A percentile compares a stretch with the other conserved stretches of the same genome.
Evolutionary conservation across 2,888 invertebrate genomes (phyloP).

Genomic region (Andricus quercusramuli): DNA sequence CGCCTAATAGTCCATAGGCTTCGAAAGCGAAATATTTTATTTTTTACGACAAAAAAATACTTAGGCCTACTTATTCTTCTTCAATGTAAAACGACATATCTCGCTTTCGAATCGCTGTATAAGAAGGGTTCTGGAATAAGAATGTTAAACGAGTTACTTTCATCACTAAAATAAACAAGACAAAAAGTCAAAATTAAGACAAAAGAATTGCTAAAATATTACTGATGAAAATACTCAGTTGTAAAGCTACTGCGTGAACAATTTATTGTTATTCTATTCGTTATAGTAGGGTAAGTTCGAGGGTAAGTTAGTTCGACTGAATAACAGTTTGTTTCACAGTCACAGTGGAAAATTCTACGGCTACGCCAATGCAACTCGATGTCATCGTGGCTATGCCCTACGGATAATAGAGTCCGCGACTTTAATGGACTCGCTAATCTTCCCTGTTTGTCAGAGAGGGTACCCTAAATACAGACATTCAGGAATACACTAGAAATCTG

Average conservation of each 20-base stretch:
- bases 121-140: too few relatives aligned
- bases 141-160: too few relatives aligned
- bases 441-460: constrained; percentile 75
- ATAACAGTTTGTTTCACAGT: not conserved
- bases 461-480: constrained; percentile 54
- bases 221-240: too few relatives aligned
- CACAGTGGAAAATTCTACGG: not conserved
- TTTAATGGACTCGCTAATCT: constrained; percentile 79
- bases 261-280: not conserved
- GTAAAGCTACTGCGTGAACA: not conserved
- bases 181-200: too few relatives aligned
- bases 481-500: constrained; percentile 48
- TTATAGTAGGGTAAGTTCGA: not conserved
- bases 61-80: not conserved
- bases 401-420: constrained; percentile 79
- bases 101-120: not conserved
- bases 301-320: not conserved
- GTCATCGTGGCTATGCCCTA: constrained; percentile 74
- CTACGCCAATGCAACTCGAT: constrained; percentile 73
- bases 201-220: too few relatives aligned
- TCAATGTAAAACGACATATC: not conserved
- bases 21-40: constrained; percentile 12
- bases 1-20: constrained; percentile 22
- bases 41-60: constrained; percentile 5
- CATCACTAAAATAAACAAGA: too few relatives aligned